A percentile compares a stretch with the other conserved stretches of the same genome.
phyloP scores from a whole-genome alignment of 1,140 invertebrate species.

The Papilio dardanus region DNA sequence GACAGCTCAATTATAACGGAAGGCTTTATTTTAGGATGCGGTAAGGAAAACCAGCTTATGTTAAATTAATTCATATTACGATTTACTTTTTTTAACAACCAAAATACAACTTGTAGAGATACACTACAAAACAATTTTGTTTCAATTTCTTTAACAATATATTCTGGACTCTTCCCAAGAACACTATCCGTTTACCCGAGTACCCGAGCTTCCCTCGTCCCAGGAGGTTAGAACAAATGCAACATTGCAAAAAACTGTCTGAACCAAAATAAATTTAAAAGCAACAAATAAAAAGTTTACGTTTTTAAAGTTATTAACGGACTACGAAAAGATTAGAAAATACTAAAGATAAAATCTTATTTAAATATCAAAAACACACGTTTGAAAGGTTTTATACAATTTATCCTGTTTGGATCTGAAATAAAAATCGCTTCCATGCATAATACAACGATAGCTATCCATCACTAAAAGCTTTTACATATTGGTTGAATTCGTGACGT shows the following conservation, averaged over 20 bases:
- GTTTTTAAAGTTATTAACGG: no score
- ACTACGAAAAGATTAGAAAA: no score
- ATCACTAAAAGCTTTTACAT: slow-evolving; percentile 12
- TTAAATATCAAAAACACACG: no score
- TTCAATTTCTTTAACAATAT: slow-evolving; percentile 3
- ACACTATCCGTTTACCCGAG: not conserved
- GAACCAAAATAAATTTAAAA: not conserved
- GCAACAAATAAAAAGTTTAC: not conserved
- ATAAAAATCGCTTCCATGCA: not conserved
- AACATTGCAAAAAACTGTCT: not conserved
- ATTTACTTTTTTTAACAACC: not conserved
- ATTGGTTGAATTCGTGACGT: slow-evolving; percentile 8
- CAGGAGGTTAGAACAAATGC: slow-evolving; percentile 1
- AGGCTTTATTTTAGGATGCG: not conserved
- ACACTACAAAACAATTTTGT: not conserved
- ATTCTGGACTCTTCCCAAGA: not conserved
- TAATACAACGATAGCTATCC: not conserved
- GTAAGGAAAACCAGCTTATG: not conserved
- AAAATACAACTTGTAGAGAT: not conserved
- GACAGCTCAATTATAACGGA: not conserved
- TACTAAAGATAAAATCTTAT: no score
- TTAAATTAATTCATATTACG: not conserved
- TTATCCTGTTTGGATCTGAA: not conserved
- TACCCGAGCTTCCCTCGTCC: not conserved
- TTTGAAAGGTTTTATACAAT: no score